Evolutionary conservation across 2,888 invertebrate genomes (phyloP), one percentile per base, ranked within the genome.

Genomic region (Stratiomys singularior): DNA sequence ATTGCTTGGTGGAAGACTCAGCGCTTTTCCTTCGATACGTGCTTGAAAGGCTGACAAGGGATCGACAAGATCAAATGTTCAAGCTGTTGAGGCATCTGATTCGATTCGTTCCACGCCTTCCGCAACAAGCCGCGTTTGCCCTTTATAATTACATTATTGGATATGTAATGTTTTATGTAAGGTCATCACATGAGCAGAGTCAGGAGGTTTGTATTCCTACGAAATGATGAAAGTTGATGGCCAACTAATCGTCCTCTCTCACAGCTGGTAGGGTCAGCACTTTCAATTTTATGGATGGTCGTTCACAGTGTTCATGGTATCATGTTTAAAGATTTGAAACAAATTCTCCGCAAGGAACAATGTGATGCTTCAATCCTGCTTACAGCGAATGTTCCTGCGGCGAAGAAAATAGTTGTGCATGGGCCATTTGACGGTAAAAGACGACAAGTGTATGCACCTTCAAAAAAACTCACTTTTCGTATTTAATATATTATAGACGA

Each of bases 241-340:
- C 28, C 18, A 28, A 25, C 15, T 23, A 37, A 21, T 69, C 23
- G 21, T 66, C 28, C 25, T 30, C n/a, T 9, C 27, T 77, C 47
- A 0, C 46, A 87, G 85, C 91, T 97, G 64, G 96, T 99, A 79
- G 97, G 97, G 7, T 94, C 97, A 21, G 99, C 99, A 0, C 89
- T 99, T 1, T 97, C 98, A 0, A 92, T 99, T 77, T 88, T 99
- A 1, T 99, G 99, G 98, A 96, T 98, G 95, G 97, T 99, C 27
- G 98, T 98, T 0, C 99, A 99, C 82, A 97, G 97, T 85, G 98
- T 99, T 0, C 97, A 99, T 84, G 99, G 99, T 21, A 97, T 99
- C 79, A 98, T 98, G 94, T 99, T 99, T 85, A 99, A 99, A 88
- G 99, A 99, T 88, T 89, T 99, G 25, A 99, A 99, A 84, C 99